phyloP scores from a whole-genome alignment of 2,888 invertebrate genomes.

The Tenthredo livida region DNA sequence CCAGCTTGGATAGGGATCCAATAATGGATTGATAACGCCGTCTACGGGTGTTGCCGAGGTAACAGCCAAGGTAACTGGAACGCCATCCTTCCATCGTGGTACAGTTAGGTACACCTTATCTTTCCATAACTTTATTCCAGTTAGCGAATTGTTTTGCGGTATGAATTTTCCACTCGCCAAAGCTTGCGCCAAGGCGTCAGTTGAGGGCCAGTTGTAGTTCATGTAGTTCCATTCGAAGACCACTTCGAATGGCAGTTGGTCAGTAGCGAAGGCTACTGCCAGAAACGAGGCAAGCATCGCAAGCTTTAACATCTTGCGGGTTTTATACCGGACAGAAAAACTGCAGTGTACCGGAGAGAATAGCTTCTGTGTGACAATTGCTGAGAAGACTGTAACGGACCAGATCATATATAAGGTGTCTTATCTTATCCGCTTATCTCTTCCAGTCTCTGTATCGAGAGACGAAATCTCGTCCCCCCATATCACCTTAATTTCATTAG shows the following conservation, averaged over 20 bases:
- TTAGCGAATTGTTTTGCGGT: constrained; percentile 84
- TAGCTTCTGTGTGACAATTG: not conserved
- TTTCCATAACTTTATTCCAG: constrained; percentile 85
- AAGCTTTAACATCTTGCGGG: not conserved
- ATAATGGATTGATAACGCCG: constrained; percentile 81
- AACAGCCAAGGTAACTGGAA: constrained; percentile 85
- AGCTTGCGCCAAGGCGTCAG: constrained; percentile 80
- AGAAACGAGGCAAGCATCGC: constrained; percentile 56
- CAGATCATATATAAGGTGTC: too few relatives aligned
- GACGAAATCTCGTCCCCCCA: too few relatives aligned
- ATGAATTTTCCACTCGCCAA: constrained; percentile 82
- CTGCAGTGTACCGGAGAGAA: not conserved
- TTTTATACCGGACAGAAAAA: not conserved
- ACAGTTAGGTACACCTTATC: constrained; percentile 85
- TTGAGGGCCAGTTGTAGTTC: constrained; percentile 85
- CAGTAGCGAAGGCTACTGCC: constrained; percentile 45
- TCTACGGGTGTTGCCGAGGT: constrained; percentile 74
- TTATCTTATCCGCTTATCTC: too few relatives aligned
- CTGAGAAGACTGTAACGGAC: too few relatives aligned
- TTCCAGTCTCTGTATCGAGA: too few relatives aligned
- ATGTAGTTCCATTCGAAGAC: constrained; percentile 87
- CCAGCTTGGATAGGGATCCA: constrained; percentile 88
- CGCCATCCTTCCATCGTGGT: constrained; percentile 86
- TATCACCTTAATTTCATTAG: too few relatives aligned
- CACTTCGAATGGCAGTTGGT: constrained; percentile 80